Base-by-base conservation (phyloP, 2,888 invertebrate species). In the Hyles lineata region DNA sequence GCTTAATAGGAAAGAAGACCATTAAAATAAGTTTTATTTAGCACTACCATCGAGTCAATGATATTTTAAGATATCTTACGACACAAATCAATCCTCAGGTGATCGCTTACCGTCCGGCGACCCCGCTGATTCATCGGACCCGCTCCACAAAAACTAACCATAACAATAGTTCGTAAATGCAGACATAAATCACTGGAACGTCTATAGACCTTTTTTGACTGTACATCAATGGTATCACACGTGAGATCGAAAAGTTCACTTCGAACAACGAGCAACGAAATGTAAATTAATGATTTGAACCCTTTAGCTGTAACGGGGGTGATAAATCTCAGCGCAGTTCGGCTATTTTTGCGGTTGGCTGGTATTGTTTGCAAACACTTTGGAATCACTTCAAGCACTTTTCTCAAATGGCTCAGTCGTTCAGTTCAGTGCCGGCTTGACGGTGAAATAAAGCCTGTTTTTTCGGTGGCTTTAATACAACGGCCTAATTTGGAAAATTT, bases 251-350 rank as follows among this genome's bases (percentile, higher is more conserved):
- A 67, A 67, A 67, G 43, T 21, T 50, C 67, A 43, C 7, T 55
- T 21, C 61, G 61, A 61, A 63, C 15, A 67, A 50, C 50, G 67
- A 67, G 50, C 62, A 32, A 35, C 43, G 21, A 67, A 67, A 67
- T 67, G 67, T 67, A 67, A 67, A 67, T 67, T 67, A 67, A 67
- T 67, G 67, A 67, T 50, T 63, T 50, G 67, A 50, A 67, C 67
- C 67, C 67, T 50, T 67, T 50, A 62, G 62, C 32, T 67, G 17
- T 67, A 67, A 67, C 50, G 23, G 17, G 17, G 50, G 23, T 50
- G 7, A 67, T 67, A 67, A 67, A 67, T 67, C 67, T 43, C 11
- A 23, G 43, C 17, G 11, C 63, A 67, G 35, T 67, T 67, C 23
- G 67, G 43, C 50, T 50, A 67, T 67, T 67, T 67, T 23, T 23